Evolutionary conservation across 2,888 invertebrate genomes (phyloP).

Genomic region (Ormyrus pomaceus): DNA sequence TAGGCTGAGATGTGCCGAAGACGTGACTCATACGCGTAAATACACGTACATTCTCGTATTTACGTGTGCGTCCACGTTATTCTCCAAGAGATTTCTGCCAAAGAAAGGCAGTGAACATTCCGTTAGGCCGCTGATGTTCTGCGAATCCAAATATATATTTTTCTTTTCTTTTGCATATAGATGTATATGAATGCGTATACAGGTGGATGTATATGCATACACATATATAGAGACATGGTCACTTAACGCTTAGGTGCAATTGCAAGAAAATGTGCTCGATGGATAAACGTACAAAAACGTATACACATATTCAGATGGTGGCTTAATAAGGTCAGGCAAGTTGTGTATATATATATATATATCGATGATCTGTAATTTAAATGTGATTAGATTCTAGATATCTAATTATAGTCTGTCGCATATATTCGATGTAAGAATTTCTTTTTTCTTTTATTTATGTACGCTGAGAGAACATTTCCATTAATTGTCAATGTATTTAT

Average conservation of each 20-base stretch:
- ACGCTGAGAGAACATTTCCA: constrained; percentile 20
- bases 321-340: constrained; percentile 8
- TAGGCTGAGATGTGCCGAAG: constrained; percentile 67
- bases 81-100: background rate
- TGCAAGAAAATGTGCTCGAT: constrained; percentile 40
- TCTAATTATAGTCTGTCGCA: background rate
- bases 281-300: background rate
- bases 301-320: background rate
- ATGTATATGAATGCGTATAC: too few relatives aligned
- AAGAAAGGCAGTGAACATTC: constrained; percentile 44
- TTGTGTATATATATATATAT: constrained; percentile 15
- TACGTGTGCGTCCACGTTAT: background rate
- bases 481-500: background rate
- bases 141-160: constrained; percentile 7
- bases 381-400: constrained; percentile 8
- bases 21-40: constrained; percentile 27
- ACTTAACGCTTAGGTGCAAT: constrained; percentile 29
- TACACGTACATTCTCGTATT: constrained; percentile 19
- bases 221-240: constrained; percentile 17
- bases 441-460: background rate
- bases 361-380: constrained; percentile 19
- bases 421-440: background rate
- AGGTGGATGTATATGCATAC: background rate
- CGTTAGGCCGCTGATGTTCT: constrained; percentile 22
- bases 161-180: background rate